A percentile compares a stretch with the other conserved stretches of the same genome.
Evolutionary conservation across 2,797 vertebrate species (phyloP).

Genomic region (Coregonus ussuriensis): DNA sequence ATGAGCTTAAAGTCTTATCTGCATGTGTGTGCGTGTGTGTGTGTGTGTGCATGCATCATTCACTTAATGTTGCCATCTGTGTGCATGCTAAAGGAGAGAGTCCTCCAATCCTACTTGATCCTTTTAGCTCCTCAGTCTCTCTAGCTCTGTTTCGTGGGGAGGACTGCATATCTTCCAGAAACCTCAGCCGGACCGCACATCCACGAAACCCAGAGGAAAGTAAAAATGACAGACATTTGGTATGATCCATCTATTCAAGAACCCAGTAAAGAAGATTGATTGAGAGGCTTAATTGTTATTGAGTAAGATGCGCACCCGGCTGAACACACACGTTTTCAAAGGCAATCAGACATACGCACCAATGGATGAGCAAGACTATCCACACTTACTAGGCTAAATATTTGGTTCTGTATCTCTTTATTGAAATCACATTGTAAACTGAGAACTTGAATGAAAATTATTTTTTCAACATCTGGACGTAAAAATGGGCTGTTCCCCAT

Average conservation of each 20-base stretch:
- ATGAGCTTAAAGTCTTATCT: constrained; percentile 88
- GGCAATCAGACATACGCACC: background rate
- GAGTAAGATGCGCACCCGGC: background rate
- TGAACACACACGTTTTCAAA: background rate
- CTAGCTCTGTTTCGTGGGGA: constrained; percentile 20
- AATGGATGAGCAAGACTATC: constrained; percentile 24
- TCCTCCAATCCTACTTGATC: constrained; percentile 71
- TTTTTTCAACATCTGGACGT: constrained; percentile 3
- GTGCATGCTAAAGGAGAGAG: constrained; percentile 50
- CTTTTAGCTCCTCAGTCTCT: constrained; percentile 48
- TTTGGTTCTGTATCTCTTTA: constrained; percentile 12
- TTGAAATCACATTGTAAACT: background rate
- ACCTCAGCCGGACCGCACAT: background rate
- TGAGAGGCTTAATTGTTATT: background rate
- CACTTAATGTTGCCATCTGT: constrained; percentile 82
- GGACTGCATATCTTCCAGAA: constrained; percentile 20
- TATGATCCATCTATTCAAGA: constrained; percentile 8
- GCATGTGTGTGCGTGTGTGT: constrained; percentile 41
- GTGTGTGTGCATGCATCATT: constrained; percentile 29
- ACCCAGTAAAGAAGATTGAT: background rate
- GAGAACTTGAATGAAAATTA: background rate
- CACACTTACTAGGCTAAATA: constrained; percentile 5
- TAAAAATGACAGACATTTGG: background rate
- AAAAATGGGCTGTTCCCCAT: constrained; percentile 91
- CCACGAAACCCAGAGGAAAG: background rate